Evolutionary conservation across 1,140 invertebrate genomes (phyloP).

Genomic region (Ceratosolen solmsi): DNA sequence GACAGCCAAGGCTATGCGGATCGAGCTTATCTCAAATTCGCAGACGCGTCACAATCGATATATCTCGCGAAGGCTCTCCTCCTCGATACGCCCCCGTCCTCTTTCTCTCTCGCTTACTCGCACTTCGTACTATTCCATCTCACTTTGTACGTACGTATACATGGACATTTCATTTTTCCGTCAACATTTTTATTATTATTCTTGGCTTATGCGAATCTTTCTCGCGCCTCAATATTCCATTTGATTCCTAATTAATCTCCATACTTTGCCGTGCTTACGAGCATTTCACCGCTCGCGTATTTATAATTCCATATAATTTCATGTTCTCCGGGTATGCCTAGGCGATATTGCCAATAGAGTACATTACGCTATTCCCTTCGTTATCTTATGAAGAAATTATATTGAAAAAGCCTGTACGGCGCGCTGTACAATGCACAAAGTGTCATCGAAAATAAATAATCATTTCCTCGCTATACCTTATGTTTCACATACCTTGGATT

Average conservation of each 20-base stretch:
- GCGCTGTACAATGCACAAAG: no score
- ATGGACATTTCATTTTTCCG: not conserved
- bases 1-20: slow-evolving; percentile 51
- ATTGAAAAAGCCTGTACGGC: no score
- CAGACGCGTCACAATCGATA: slow-evolving; percentile 73
- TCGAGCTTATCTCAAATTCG: slow-evolving; percentile 70
- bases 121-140: slow-evolving; percentile 15
- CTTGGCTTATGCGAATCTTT: not conserved
- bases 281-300: not conserved
- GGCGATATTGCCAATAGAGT: no score
- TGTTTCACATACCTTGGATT: no score
- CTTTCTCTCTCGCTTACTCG: slow-evolving; percentile 25
- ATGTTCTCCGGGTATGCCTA: no score
- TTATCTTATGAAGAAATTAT: no score
- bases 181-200: not conserved
- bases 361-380: no score
- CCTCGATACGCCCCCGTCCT: slow-evolving; percentile 58
- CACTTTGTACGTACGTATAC: not conserved
- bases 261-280: not conserved
- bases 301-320: no score
- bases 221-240: not conserved
- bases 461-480: no score
- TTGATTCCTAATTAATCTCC: not conserved
- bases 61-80: slow-evolving; percentile 63
- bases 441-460: no score